Percentiles rank a stretch among this genome's conserved stretches.
Conservation (phyloP, 1,140 invertebrate species). For the Saccostrea echinata region DNA sequence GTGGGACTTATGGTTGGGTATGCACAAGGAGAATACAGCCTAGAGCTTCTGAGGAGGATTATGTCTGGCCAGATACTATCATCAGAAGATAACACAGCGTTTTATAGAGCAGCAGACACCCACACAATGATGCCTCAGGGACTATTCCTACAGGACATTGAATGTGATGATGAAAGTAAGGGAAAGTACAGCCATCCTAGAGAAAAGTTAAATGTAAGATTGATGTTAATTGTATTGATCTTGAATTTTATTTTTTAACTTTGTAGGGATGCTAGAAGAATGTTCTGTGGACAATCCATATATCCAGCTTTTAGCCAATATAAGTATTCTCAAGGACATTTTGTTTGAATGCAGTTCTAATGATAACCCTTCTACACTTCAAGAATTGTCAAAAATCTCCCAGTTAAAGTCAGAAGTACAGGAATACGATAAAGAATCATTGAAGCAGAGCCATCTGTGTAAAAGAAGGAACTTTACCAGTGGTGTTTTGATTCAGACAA, state of each 20-base stretch:
- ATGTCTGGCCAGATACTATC: neutral
- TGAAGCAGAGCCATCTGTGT: neutral
- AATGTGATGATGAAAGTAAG: constrained; percentile 9
- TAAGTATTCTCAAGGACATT: neutral
- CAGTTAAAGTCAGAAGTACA: neutral
- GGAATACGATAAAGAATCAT: neutral
- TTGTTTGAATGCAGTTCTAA: neutral
- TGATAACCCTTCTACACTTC: neutral
- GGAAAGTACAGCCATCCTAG: neutral
- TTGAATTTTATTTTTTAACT: neutral
- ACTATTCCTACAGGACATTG: neutral
- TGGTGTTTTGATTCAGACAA: neutral
- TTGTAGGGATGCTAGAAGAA: neutral
- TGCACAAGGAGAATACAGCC: constrained; percentile 17
- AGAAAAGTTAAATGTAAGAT: neutral
- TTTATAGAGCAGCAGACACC: neutral
- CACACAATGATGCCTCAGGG: neutral
- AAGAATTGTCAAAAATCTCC: neutral
- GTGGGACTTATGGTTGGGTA: neutral
- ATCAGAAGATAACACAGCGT: neutral
- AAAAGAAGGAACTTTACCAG: neutral
- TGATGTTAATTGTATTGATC: neutral
- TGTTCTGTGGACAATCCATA: neutral
- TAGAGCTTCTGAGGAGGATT: neutral
- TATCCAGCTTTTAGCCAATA: constrained; percentile 19